Conservation (phyloP, 2,797 vertebrate species). For the Rhadinocentrus ornatus region DNA sequence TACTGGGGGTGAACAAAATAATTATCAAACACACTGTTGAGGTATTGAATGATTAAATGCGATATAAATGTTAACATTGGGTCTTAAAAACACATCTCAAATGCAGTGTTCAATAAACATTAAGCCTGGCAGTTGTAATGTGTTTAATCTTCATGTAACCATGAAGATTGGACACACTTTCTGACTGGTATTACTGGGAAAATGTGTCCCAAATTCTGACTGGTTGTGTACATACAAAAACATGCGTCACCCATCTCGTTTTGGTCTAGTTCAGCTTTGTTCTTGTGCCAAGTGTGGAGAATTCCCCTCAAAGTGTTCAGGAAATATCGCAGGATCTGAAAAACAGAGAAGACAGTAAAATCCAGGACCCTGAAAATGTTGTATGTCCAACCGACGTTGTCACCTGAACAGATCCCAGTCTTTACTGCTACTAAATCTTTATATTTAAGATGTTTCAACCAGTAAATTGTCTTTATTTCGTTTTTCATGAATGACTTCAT, state of each 20-base stretch:
- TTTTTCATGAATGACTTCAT: not conserved
- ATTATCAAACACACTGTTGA: constrained; percentile 41
- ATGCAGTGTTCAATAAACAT: not conserved
- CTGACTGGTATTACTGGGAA: too few species aligned
- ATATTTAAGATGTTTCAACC: too few species aligned
- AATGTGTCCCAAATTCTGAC: too few species aligned
- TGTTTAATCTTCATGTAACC: not conserved
- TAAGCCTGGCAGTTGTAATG: not conserved
- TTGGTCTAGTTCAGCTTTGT: not conserved
- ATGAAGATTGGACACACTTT: not conserved
- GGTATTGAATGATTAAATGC: not conserved
- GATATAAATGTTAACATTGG: not conserved
- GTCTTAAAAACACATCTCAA: not conserved
- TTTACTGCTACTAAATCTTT: not conserved
- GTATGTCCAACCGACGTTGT: not conserved
- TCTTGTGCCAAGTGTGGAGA: not conserved
- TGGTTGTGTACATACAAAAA: too few species aligned
- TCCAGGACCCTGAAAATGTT: not conserved
- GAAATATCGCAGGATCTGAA: not conserved
- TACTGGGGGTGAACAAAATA: constrained; percentile 20
- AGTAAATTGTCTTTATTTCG: too few species aligned
- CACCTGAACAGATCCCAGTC: not conserved
- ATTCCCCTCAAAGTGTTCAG: not conserved
- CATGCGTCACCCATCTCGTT: not conserved
- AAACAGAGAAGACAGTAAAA: not conserved